Percentiles rank a stretch among this genome's conserved stretches.
These are phyloP conservation scores for Chrysomallon squamiferum DNA, from an alignment of 1,140 invertebrate genomes.

Conservation along the genomic window DNA sequence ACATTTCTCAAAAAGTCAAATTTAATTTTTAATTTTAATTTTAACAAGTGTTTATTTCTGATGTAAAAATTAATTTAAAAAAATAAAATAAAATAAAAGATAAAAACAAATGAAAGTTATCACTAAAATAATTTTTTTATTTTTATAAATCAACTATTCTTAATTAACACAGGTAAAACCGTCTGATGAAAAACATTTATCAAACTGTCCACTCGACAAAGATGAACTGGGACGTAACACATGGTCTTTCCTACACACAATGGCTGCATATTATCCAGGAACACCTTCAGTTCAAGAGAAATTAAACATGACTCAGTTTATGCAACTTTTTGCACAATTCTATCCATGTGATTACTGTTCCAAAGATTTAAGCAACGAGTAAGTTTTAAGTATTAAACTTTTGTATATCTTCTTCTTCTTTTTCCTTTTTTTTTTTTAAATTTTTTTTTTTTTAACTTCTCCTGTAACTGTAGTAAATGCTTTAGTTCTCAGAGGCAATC, in stretches of 20 bases:
- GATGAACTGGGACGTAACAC: constrained; percentile 68
- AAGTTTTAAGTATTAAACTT: constrained; percentile 6
- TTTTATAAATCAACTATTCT: too few species aligned
- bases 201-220: constrained; percentile 62
- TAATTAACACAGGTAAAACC: not conserved
- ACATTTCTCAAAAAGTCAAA: too few species aligned
- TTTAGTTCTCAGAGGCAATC: too few species aligned
- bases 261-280: constrained; percentile 94
- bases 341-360: constrained; percentile 96
- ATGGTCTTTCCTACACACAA: constrained; percentile 97
- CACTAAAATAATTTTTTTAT: too few species aligned
- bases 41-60: too few species aligned
- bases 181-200: not conserved
- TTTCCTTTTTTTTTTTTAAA: too few species aligned
- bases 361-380: constrained; percentile 71
- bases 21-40: too few species aligned
- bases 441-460: too few species aligned
- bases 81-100: too few species aligned
- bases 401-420: not conserved
- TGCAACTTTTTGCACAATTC: constrained; percentile 85
- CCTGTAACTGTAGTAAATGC: too few species aligned
- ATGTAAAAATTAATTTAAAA: too few species aligned
- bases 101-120: too few species aligned
- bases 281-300: constrained; percentile 77
- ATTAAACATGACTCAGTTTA: constrained; percentile 81